Conservation (phyloP, 1,140 invertebrate species). For the Trichomalopsis sarcophagae region DNA sequence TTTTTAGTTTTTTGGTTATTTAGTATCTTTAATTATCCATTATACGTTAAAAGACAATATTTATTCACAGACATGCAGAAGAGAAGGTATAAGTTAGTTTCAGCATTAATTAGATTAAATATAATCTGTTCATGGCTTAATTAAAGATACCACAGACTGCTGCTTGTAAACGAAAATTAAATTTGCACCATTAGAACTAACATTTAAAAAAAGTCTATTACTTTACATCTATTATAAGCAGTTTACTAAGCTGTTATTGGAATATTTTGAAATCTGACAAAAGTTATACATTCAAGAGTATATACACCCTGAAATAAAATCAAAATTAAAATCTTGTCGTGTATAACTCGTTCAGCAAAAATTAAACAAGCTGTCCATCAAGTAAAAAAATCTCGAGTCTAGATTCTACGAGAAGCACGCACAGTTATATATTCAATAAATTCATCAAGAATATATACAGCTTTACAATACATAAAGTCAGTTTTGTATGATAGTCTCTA, state of each 20-base stretch:
- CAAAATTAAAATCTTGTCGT: no score
- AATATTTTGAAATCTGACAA: not conserved
- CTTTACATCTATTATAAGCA: not conserved
- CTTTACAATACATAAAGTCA: slow-evolving; percentile 52
- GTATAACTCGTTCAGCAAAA: not conserved
- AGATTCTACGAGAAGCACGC: slow-evolving; percentile 35
- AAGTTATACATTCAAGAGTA: not conserved
- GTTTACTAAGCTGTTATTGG: not conserved
- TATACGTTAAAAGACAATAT: not conserved
- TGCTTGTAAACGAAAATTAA: slow-evolving; percentile 1
- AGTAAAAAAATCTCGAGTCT: not conserved
- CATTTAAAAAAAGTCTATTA: not conserved
- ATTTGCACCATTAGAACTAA: slow-evolving; percentile 2
- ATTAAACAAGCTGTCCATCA: not conserved
- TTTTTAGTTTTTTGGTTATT: not conserved
- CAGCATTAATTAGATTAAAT: not conserved
- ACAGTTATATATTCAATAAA: not conserved
- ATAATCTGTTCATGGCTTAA: not conserved
- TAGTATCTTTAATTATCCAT: slow-evolving; percentile 20
- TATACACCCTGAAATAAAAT: not conserved
- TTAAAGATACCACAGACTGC: not conserved
- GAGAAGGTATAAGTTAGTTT: not conserved
- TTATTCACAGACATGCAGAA: not conserved
- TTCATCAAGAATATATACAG: slow-evolving; percentile 43
- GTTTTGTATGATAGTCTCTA: slow-evolving; percentile 64